Percentiles rank a stretch among this genome's conserved stretches.
Conservation (phyloP, 1,140 invertebrate genomes). For the Drosophila navojoa region DNA sequence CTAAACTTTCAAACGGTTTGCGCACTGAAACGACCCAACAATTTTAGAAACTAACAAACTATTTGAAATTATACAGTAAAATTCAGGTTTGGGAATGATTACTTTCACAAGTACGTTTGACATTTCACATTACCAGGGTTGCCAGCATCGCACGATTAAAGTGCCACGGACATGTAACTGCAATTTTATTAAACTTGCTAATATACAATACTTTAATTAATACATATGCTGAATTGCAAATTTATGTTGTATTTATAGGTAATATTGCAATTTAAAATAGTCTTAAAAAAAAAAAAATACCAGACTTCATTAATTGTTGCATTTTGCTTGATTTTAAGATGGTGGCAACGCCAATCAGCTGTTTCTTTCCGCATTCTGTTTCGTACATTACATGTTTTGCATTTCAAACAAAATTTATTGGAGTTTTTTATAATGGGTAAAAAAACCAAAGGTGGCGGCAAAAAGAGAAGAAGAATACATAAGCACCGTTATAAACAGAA, state of each 20-base stretch:
- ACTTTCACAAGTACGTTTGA: conserved; percentile 51
- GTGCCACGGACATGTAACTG: neutral
- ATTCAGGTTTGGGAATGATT: conserved; percentile 44
- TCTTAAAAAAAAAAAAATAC: neutral
- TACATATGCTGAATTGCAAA: neutral
- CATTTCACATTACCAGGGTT: conserved; percentile 39
- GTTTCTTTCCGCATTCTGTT: neutral
- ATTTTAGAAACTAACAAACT: conserved; percentile 28
- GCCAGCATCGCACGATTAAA: conserved; percentile 3
- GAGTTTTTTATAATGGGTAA: conserved; percentile 7
- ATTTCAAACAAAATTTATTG: neutral
- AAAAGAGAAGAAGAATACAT: neutral
- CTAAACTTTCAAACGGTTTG: conserved; percentile 6
- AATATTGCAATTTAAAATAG: neutral
- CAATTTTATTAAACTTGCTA: neutral
- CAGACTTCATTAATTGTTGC: neutral
- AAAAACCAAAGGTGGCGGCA: conserved; percentile 7
- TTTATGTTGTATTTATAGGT: too few relatives aligned
- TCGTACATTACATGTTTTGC: neutral
- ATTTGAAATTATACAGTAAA: conserved; percentile 37
- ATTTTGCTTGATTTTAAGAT: neutral
- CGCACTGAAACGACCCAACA: conserved; percentile 17
- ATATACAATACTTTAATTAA: neutral
- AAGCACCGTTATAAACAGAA: neutral
- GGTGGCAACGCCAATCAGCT: conserved; percentile 32